These are phyloP conservation scores for Sebastes paucispinis DNA, from an alignment of 2,797 vertebrate species.

Conservation along the genomic window DNA sequence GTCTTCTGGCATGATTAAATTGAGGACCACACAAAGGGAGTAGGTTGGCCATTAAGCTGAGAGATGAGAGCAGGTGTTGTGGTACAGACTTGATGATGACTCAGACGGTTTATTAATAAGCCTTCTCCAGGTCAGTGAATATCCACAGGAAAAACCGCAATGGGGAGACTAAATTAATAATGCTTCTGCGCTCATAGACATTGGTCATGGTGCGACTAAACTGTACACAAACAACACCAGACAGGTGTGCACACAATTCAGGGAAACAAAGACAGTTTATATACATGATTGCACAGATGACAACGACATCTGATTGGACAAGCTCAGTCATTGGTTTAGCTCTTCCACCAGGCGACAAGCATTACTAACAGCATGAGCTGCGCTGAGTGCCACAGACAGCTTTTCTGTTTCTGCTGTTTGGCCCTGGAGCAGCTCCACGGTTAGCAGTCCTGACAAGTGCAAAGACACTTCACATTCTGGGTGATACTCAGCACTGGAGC, in stretches of 20 bases:
- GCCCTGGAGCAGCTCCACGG: background rate
- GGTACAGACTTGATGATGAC: slow-evolving; percentile 2
- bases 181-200: background rate
- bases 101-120: slow-evolving; percentile 5
- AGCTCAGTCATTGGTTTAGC: background rate
- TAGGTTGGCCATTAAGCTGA: background rate
- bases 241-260: slow-evolving; percentile 1
- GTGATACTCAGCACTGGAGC: background rate
- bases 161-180: background rate
- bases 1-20: slow-evolving; percentile 18
- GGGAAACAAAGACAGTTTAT: background rate
- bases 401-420: slow-evolving; percentile 10
- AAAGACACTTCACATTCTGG: slow-evolving; percentile 1
- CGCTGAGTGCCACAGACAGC: background rate
- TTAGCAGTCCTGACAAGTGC: slow-evolving; percentile 19
- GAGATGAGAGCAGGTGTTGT: slow-evolving; percentile 8
- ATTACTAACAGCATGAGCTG: slow-evolving; percentile 13
- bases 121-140: background rate
- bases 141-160: background rate
- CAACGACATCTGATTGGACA: slow-evolving; percentile 2
- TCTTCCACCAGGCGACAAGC: slow-evolving; percentile 5
- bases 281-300: background rate
- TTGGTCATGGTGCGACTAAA: background rate
- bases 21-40: background rate
- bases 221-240: background rate